These are phyloP conservation scores for Drosophila melanocephala DNA, from an alignment of 2,888 invertebrate genomes.

Conservation along the genomic window DNA sequence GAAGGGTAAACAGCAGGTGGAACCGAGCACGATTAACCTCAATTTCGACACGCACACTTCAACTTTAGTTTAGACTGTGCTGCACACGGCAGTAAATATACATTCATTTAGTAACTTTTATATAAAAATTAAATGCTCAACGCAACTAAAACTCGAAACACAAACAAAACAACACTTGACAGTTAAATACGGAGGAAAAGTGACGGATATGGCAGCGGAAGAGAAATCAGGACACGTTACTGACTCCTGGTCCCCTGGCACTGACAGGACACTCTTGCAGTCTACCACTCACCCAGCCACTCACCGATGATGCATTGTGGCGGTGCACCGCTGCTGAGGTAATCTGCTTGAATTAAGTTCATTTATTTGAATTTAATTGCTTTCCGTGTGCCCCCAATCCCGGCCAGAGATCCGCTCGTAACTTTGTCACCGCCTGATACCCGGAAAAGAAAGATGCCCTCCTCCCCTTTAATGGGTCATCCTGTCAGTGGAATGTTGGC, in stretches of 20 bases:
- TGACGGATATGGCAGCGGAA: conserved; percentile 62
- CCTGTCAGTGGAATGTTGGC: not conserved
- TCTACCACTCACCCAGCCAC: not conserved
- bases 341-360: conserved; percentile 78
- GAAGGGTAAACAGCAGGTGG: not conserved
- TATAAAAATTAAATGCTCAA: conserved; percentile 31
- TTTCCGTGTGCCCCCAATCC: conserved; percentile 49
- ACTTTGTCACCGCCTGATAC: conserved; percentile 18
- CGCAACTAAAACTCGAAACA: conserved; percentile 23
- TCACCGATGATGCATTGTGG: conserved; percentile 26
- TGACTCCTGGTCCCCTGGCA: conserved; percentile 14
- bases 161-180: conserved; percentile 49
- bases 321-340: conserved; percentile 55
- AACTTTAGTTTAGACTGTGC: conserved; percentile 10
- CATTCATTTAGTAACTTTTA: conserved; percentile 57
- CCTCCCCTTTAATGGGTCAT: not conserved
- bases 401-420: conserved; percentile 28
- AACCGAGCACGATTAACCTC: conserved; percentile 44
- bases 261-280: conserved; percentile 49
- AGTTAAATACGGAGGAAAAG: conserved; percentile 38
- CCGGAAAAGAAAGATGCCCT: not conserved
- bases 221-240: conserved; percentile 66
- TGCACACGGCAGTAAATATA: conserved; percentile 39
- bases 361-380: conserved; percentile 80
- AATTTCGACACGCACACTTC: conserved; percentile 49